Percentiles rank a stretch among this genome's conserved stretches.
phyloP scores from a whole-genome alignment of 2,888 invertebrate genomes.

The Steinernema carpocapsae region DNA sequence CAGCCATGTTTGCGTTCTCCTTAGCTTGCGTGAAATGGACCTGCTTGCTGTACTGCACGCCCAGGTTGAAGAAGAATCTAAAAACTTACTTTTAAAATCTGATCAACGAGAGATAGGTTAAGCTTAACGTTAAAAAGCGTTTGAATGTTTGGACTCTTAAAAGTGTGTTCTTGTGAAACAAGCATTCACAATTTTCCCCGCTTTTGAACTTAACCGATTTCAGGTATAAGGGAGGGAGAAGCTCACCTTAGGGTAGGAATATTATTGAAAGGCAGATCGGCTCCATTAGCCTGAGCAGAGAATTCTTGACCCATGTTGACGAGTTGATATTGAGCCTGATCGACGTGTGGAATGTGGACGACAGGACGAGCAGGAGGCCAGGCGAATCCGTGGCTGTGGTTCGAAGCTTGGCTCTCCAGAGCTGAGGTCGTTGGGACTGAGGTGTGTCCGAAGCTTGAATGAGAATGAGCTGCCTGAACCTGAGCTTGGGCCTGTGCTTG shows the following conservation, averaged over 20 bases:
- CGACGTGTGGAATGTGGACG: conserved; percentile 11
- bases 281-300: background rate
- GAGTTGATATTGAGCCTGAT: background rate
- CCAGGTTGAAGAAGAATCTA: conserved; percentile 31
- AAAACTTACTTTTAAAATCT: background rate
- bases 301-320: background rate
- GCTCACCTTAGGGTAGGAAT: conserved; percentile 7
- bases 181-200: too few species aligned
- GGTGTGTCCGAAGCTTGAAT: background rate
- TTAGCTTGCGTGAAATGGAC: conserved; percentile 2
- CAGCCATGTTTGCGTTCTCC: background rate
- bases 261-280: conserved; percentile 9
- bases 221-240: too few species aligned
- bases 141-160: too few species aligned
- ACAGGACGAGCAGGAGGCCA: conserved; percentile 13
- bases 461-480: background rate
- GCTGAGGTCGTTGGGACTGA: background rate
- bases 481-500: too few species aligned
- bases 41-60: conserved; percentile 17
- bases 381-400: background rate
- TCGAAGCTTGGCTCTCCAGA: background rate
- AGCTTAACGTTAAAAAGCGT: too few species aligned
- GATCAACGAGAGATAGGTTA: too few species aligned
- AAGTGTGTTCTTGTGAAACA: too few species aligned
- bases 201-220: too few species aligned